Evolutionary conservation across 2,888 invertebrate species (phyloP), one percentile per base, ranked within the genome.

Genomic region (Marronus borbonicus): DNA sequence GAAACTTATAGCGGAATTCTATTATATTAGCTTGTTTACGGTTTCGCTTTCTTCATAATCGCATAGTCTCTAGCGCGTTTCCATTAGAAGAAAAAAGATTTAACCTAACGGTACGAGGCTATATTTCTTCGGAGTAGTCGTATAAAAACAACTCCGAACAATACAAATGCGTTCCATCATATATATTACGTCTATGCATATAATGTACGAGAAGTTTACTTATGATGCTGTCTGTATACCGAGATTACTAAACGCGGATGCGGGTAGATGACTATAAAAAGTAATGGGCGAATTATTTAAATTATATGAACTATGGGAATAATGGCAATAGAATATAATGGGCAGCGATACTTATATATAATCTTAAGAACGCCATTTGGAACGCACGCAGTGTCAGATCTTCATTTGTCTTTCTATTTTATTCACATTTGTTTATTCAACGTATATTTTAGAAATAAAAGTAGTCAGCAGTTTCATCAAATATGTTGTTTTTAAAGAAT

Each of bases 11-110:
- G 36, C 49, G 60, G 44, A 74, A 74, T 72, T 58, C 72, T 60
- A 72, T 60, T 74, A 74, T 60, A 24, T 39, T 20, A 49, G 36
- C 72, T 74, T 74, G 72, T 74, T 74, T 74, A 44, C 60, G 24
- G 55, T 74, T 74, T 74, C 60, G 72, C 60, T 74, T 74, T 74
- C 60, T 74, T 44, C 44, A 74, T 44, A 74, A 74, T 60, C 72
- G 72, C 60, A 74, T 39, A 60, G 39, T 74, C 72, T 24, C 44
- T 55, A 24, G 44, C 60, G 55, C 44, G 60, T 44, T 49, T 74
- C 72, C 72, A 74, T 74, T 74, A 74, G 58, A 60, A 60, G 60
- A 60, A 74, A 24, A 74, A 20, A 60, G 72, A 60, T 74, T 60
- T 74, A n/a, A 55, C n/a, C 8, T 70, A 74, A 74, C 72, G 72